Base-by-base conservation (phyloP, 2,888 invertebrate genomes). In the Eurytoma adleriae region DNA sequence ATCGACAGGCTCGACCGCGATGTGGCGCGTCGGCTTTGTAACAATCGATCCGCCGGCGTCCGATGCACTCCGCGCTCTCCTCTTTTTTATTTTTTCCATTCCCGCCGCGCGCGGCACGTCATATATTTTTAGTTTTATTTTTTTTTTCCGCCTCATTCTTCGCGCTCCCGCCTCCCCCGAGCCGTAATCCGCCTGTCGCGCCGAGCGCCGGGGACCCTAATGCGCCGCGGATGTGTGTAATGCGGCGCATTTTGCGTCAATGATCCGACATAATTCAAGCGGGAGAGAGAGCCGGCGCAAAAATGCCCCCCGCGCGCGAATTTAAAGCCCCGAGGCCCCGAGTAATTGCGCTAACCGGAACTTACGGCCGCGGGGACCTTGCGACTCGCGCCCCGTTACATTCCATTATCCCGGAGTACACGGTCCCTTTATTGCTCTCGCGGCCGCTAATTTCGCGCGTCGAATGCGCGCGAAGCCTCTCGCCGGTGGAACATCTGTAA, bases 231-330 rank as follows among this genome's bases (percentile, higher is more conserved):
- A 69, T 40, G 68, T 13, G 27, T 68, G 57, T 76, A 76, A 76
- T 66, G 50, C 52, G 61, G 30, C 61, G 50, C 68, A 30, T 76
- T 68, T 67, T 48, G 71, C 59, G 66, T 66, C 70, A 57, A 70
- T 72, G 73, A 71, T 74, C 79, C 73, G 74, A 79, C 40, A 40
- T 79, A 74, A 79, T 61, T 79, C 69, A 67, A n/a, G 64, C 50
- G 70, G n/a, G 48, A 3, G 48, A 48, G 30, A 59, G 24, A 69
- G 14, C 62, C 54, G 74, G 74, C 50, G 74, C 74, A 70, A 78
- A 78, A 73, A 73, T 78, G 52, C 64, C n/a, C n/a, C 16, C 50
- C 57, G 48, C 13, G 40, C 20, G 20, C 40, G 66, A 54, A 74
- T 70, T 77, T 62, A 69, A 64, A 56, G 57, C 56, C 20, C 2